Base-by-base conservation (phyloP, 37 sponge, comb jelly and placozoan genomes). In the Cladorhizidae sp. region DNA sequence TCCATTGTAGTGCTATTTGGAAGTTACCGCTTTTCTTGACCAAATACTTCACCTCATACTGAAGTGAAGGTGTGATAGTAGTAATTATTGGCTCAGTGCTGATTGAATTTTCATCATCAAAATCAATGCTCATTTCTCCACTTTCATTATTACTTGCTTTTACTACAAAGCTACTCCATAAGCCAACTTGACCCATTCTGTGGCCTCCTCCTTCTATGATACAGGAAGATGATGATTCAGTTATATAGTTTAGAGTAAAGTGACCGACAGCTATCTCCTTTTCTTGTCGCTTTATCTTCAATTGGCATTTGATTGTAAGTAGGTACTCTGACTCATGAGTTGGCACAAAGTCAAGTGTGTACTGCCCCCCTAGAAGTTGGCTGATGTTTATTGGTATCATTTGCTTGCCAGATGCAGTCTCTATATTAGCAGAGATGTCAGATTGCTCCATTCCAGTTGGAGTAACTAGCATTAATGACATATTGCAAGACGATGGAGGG, bases 151-250 rank as follows among this genome's bases (percentile, higher is more conserved):
- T 91, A 0, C 72, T 80, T 23, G 80, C 79, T 38, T 38, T 17
- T 20, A 93, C 81, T 9, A 75, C 15, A 76, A 93, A 90, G 28
- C 20, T 75, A 52, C 56, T 54, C 62, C 62, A 45, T 58, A 75
- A 37, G 22, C 78, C 81, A 23, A 85, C 84, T 25, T 54, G 59
- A 18, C 81, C 87, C 0, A 28, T 40, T n/a, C 32, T 52, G 0
- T 87, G 72, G 22, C 92, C 92, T 33, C 79, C 85, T 29, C 92
- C 89, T 18, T 94, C 92, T 12, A 89, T 83, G n/a, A 70, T 22
- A 64, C 87, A 85, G 37, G 71, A 57, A 0, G 62, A 49, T 21
- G 7, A 9, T 31, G 72, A 17, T 20, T 29, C 40, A n/a, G 63
- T 39, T 23, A 40, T 68, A 57, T 86, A 87, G 21, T 52, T 39